Evolutionary conservation across 2,888 invertebrate genomes (phyloP).

Genomic region (Philaethria dido): DNA sequence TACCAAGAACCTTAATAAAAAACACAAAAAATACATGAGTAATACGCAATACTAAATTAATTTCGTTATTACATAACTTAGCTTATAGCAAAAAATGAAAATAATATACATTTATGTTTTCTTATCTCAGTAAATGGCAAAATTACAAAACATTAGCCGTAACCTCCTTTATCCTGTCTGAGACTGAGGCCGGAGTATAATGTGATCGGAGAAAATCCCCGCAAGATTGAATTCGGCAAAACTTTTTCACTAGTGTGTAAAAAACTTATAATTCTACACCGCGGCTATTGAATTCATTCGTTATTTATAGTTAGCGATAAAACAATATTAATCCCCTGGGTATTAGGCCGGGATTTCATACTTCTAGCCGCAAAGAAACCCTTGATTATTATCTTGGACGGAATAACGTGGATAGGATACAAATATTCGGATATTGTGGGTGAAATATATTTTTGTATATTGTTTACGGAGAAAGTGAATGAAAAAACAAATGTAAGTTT

Average conservation of each 20-base stretch:
- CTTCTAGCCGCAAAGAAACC: slow-evolving; percentile 73
- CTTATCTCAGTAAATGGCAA: slow-evolving; percentile 41
- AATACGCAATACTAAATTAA: slow-evolving; percentile 20
- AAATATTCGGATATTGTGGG: slow-evolving; percentile 36
- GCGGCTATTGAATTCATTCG: slow-evolving; percentile 78
- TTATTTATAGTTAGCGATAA: slow-evolving; percentile 83
- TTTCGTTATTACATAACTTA: slow-evolving; percentile 5
- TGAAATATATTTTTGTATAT: background rate
- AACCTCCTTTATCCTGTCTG: slow-evolving; percentile 44
- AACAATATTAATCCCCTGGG: slow-evolving; percentile 83
- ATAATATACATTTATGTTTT: slow-evolving; percentile 19
- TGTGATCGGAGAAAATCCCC: slow-evolving; percentile 70
- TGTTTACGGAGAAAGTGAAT: too few relatives aligned
- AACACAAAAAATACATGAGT: background rate
- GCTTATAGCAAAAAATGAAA: slow-evolving; percentile 2
- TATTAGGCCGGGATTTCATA: slow-evolving; percentile 79
- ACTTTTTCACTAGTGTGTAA: slow-evolving; percentile 76
- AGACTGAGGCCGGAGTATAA: slow-evolving; percentile 55
- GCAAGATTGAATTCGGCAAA: slow-evolving; percentile 75
- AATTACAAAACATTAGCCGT: slow-evolving; percentile 41
- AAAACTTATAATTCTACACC: slow-evolving; percentile 77
- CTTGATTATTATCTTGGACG: slow-evolving; percentile 62
- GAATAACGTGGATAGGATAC: slow-evolving; percentile 60
- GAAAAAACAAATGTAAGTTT: too few relatives aligned
- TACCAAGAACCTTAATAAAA: background rate